Percentiles rank a stretch among this genome's conserved stretches.
phyloP scores from a whole-genome alignment of 2,113 vertebrate genomes.

The Ascaphus truei region DNA sequence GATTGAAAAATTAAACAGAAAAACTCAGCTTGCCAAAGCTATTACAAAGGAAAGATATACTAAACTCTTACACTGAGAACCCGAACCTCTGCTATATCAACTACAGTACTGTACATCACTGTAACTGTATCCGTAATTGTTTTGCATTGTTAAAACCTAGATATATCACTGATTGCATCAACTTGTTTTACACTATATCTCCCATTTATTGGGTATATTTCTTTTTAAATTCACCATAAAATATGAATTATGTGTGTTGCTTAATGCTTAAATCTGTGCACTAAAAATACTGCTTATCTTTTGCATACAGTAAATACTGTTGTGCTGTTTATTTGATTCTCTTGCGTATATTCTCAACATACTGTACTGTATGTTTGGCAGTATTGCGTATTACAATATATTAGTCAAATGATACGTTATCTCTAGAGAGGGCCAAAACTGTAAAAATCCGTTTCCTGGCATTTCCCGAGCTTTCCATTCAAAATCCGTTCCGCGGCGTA shows the following conservation, averaged over 20 bases:
- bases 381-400: no score
- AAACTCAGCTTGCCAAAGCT: not conserved
- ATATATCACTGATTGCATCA: not conserved
- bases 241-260: not conserved
- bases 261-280: not conserved
- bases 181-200: not conserved
- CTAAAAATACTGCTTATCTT: not conserved
- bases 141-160: not conserved
- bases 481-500: no score
- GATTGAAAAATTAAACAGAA: not conserved
- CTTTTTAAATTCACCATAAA: constrained; percentile 1
- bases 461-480: no score
- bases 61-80: no score
- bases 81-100: not conserved
- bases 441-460: no score
- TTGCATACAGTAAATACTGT: not conserved
- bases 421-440: no score
- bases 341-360: not conserved
- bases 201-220: not conserved
- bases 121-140: not conserved
- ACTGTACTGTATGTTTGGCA: not conserved
- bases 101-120: not conserved
- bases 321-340: not conserved
- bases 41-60: not conserved
- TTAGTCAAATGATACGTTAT: no score